A percentile compares a stretch with the other conserved stretches of the same genome.
These are phyloP conservation scores for Emydura subglobosa DNA, from an alignment of 2,113 vertebrate species.

Conservation along the genomic window DNA sequence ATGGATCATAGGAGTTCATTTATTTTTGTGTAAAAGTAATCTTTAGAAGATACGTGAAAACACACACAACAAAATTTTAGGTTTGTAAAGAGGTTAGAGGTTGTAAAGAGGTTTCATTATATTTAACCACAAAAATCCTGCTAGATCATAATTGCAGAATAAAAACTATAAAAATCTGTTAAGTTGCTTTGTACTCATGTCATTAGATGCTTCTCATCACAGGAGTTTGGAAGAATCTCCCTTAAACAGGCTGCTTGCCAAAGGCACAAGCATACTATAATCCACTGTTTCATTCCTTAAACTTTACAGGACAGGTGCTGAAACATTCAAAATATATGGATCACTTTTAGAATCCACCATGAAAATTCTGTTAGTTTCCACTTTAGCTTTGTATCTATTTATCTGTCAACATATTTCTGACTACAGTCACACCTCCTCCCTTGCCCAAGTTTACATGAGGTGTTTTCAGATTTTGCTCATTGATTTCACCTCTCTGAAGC, in stretches of 20 bases:
- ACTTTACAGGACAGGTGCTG: not conserved
- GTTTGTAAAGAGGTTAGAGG: not conserved
- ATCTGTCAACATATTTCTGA: not conserved
- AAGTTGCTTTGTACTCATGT: not conserved
- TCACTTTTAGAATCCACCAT: not conserved
- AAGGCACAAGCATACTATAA: not conserved
- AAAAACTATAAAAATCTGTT: not conserved
- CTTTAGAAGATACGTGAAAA: not conserved
- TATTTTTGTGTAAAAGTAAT: too few species aligned
- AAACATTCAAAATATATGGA: not conserved
- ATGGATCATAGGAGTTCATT: not conserved
- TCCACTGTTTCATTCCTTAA: not conserved
- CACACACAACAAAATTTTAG: not conserved
- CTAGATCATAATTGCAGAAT: not conserved
- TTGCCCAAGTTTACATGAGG: not conserved
- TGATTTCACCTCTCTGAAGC: not conserved
- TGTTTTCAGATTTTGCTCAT: not conserved
- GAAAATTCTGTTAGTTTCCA: not conserved
- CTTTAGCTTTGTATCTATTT: not conserved
- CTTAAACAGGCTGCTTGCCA: not conserved
- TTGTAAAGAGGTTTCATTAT: not conserved
- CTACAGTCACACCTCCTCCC: not conserved
- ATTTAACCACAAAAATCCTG: not conserved
- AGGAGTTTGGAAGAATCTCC: accelerated
- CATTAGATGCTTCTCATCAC: not conserved